These are phyloP conservation scores for Platycercus adscitus DNA, from an alignment of 2,113 vertebrate species.

Conservation along the genomic window DNA sequence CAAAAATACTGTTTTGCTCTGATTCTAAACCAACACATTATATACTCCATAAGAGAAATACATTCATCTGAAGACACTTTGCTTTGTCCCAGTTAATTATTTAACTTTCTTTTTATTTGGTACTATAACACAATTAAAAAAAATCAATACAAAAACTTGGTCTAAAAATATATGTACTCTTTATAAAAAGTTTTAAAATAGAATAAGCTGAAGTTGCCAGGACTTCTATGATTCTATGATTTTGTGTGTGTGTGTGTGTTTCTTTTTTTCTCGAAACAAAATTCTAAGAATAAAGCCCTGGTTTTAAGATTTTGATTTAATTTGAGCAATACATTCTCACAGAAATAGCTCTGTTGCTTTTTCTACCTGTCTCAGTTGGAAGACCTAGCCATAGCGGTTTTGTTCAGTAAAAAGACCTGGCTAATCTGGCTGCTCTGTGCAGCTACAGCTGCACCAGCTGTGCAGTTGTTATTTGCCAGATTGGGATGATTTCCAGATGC, in stretches of 20 bases:
- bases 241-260: neutral
- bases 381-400: neutral
- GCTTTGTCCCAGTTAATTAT: neutral
- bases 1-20: neutral
- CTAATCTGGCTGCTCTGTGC: neutral
- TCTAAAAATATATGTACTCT: neutral
- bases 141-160: neutral
- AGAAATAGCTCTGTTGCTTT: neutral
- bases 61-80: neutral
- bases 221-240: neutral
- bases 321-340: neutral
- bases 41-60: neutral
- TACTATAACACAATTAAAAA: neutral
- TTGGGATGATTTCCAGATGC: neutral
- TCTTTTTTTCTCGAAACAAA: neutral
- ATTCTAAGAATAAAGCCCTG: neutral
- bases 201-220: neutral
- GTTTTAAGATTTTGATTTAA: neutral
- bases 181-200: neutral
- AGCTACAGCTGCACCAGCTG: fast-evolving
- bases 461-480: neutral
- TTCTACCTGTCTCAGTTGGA: neutral
- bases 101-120: neutral
- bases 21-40: neutral
- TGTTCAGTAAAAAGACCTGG: neutral